Conservation (phyloP, 2,888 invertebrate species). For the Drosophila hamatofila region DNA sequence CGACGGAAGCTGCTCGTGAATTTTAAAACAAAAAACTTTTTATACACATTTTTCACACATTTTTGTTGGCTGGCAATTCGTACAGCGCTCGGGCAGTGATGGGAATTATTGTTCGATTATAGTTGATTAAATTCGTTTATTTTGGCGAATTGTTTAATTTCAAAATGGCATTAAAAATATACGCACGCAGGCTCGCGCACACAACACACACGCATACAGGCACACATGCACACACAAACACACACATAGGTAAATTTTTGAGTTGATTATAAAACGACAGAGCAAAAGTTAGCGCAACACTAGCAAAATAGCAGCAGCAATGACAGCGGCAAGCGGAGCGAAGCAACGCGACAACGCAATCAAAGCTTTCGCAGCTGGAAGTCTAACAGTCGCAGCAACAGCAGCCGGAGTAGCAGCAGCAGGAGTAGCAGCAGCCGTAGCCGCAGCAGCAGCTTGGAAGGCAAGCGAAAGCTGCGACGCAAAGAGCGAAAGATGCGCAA, state of each 20-base stretch:
- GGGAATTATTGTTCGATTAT: constrained; percentile 27
- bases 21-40: constrained; percentile 74
- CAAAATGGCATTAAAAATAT: constrained; percentile 14
- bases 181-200: constrained; percentile 16
- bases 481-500: constrained; percentile 15
- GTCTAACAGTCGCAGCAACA: constrained; percentile 34
- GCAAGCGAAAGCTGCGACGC: constrained; percentile 35
- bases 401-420: constrained; percentile 14
- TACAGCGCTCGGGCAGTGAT: constrained; percentile 19
- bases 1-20: constrained; percentile 66
- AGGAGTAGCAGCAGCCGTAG: constrained; percentile 8
- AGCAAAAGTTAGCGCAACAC: constrained; percentile 83
- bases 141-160: constrained; percentile 41
- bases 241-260: constrained; percentile 40
- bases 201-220: constrained; percentile 32
- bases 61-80: constrained; percentile 12
- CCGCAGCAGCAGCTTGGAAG: constrained; percentile 38
- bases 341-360: constrained; percentile 55
- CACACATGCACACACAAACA: constrained; percentile 30
- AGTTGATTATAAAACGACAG: constrained; percentile 82
- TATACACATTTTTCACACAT: constrained; percentile 55
- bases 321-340: constrained; percentile 67
- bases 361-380: constrained; percentile 67
- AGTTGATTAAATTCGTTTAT: constrained; percentile 21
- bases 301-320: constrained; percentile 77